Evolutionary conservation across 2,888 invertebrate genomes (phyloP).

Genomic region (Thyatira batis): DNA sequence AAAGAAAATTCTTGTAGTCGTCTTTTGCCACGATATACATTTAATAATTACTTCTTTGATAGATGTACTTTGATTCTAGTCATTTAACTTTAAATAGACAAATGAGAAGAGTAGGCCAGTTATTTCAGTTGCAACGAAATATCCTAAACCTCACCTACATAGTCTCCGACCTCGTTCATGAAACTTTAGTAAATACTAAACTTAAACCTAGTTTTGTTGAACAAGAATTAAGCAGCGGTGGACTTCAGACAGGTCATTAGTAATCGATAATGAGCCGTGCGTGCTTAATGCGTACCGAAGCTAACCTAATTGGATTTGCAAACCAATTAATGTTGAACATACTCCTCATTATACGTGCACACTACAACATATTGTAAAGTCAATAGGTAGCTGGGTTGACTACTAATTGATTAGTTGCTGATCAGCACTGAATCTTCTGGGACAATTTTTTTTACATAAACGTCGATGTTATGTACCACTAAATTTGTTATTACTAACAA

Average conservation of each 20-base stretch:
- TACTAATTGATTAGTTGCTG: constrained; percentile 64
- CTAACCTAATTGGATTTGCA: constrained; percentile 77
- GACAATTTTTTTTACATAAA: background rate
- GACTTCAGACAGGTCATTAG: constrained; percentile 63
- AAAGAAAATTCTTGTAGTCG: too few species aligned
- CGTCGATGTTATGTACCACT: too few species aligned
- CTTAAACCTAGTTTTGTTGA: background rate
- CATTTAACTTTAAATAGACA: too few species aligned
- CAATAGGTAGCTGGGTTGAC: constrained; percentile 53
- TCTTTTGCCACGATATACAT: too few species aligned
- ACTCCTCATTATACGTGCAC: constrained; percentile 63
- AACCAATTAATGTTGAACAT: constrained; percentile 77
- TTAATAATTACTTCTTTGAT: too few species aligned
- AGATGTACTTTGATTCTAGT: too few species aligned
- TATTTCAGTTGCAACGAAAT: background rate
- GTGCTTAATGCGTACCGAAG: constrained; percentile 70
- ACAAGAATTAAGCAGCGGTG: constrained; percentile 14
- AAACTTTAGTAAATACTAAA: too few species aligned
- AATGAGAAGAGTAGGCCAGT: too few species aligned
- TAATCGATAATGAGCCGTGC: constrained; percentile 70
- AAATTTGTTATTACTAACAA: too few species aligned
- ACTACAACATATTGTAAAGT: constrained; percentile 63
- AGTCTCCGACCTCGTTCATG: too few species aligned
- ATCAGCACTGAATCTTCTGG: background rate
- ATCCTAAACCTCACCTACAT: too few species aligned